Evolutionary conservation across 2,113 vertebrate genomes (phyloP), one percentile per base, ranked within the genome.

Genomic region (Ailurus styani): DNA sequence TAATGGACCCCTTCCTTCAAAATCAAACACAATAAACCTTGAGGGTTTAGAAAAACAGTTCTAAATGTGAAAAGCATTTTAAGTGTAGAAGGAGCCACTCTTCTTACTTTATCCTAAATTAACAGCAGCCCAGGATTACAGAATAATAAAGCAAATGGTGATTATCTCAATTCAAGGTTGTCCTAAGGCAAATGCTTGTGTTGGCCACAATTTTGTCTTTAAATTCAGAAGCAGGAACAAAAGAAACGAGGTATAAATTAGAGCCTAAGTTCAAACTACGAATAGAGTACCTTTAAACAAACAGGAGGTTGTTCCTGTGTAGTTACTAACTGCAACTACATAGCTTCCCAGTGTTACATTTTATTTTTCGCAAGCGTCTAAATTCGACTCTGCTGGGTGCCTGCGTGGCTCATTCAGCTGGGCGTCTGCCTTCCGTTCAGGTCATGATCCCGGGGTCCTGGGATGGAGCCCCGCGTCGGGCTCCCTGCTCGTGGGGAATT

Each of bases 1-100:
- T 95, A 97, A 97, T 95, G 37, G 31, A 85, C 70, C 50, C 10
- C 5, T 94, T 97, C 47, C 50, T 97, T 70, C 68, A 95, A 96
- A 96, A 95, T 75, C 97, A 93, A 94, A 42, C 52, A 93, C 50
- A 93, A 75, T 91, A 97, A 87, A 89, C 18, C 93, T 93, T 54
- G 18, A 97, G 77, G 83, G 73, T 89, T 91, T 95, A 95, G 66
- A 91, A 97, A 89, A 86, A 8, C 11, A 62, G 5, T 78, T 97
- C 52, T 84, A 68, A 95, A 96, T 95, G 72, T 60, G 40, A 78
- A 91, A 93, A 27, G 8, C 7, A 55, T 77, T 83, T 60, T 95
- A 96, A 50, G 37, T 66, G 45, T 81, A 45, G 55, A 84, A 90
- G 7, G 66, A 96, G 34, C 15, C 20, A 84, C 87, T 77, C 37